Evolutionary conservation across 2,113 vertebrate species (phyloP).

Genomic region (Promerops cafer): DNA sequence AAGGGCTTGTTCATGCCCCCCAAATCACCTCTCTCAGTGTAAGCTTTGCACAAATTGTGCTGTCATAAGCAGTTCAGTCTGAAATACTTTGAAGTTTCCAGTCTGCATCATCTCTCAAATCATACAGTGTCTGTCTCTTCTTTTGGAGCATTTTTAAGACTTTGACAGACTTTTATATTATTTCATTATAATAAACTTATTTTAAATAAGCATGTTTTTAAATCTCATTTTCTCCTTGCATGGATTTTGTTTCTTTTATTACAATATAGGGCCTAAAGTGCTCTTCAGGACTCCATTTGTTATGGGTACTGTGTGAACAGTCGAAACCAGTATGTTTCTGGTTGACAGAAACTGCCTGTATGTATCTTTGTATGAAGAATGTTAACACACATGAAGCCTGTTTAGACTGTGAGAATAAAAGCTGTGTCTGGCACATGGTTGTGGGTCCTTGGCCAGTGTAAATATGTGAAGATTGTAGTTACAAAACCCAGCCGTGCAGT

Average conservation of each 20-base stretch:
- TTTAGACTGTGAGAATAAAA: conserved; percentile 12
- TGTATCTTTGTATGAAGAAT: conserved; percentile 33
- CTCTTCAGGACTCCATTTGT: conserved; percentile 4
- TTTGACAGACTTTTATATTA: conserved; percentile 69
- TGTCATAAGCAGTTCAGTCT: not conserved
- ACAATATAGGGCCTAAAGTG: not conserved
- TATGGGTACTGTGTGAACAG: conserved; percentile 19
- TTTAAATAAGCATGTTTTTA: conserved; percentile 66
- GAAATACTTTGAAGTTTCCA: not conserved
- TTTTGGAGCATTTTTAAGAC: conserved; percentile 57
- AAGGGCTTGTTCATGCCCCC: not conserved
- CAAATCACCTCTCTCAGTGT: not conserved
- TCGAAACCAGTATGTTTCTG: not conserved
- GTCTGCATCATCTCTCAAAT: conserved; percentile 9
- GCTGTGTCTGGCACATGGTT: not conserved
- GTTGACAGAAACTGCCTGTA: conserved; percentile 14
- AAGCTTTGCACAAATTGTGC: not conserved
- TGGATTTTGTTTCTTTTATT: not conserved
- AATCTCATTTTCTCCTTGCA: not conserved
- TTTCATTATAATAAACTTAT: conserved; percentile 76
- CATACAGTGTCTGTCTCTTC: not conserved
- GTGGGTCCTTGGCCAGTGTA: not conserved
- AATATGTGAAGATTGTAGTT: not conserved
- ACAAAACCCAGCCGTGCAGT: not conserved
- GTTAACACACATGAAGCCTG: not conserved